Conservation (phyloP, 2,888 invertebrate species). For the Ditula angustiorana region DNA sequence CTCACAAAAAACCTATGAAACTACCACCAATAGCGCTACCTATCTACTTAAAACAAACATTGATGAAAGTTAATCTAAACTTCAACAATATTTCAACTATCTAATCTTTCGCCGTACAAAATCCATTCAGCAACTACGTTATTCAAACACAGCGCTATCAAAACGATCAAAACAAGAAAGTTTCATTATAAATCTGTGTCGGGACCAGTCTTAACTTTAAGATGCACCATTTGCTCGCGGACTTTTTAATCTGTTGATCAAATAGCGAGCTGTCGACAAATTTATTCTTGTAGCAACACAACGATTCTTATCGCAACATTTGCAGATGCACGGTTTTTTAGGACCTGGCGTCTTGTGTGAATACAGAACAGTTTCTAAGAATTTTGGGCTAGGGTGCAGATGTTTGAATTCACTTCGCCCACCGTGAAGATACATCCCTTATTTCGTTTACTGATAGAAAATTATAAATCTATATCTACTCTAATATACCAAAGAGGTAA, state of each 20-base stretch:
- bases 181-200: conserved; percentile 39
- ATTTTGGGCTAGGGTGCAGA: conserved; percentile 14
- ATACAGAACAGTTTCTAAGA: conserved; percentile 37
- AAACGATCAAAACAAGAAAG: conserved; percentile 35
- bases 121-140: conserved; percentile 9
- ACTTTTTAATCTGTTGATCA: conserved; percentile 80
- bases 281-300: conserved; percentile 72
- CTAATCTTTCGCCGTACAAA: conserved; percentile 6
- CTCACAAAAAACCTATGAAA: background rate
- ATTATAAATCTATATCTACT: no score
- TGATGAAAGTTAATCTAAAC: conserved; percentile 9
- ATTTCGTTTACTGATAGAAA: no score
- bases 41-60: background rate
- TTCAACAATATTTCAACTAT: conserved; percentile 4
- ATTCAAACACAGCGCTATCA: conserved; percentile 30
- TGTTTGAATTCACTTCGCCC: conserved; percentile 19
- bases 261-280: conserved; percentile 76
- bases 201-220: conserved; percentile 59
- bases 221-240: conserved; percentile 68
- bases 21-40: background rate
- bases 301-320: conserved; percentile 68
- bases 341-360: conserved; percentile 40
- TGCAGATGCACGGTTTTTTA: conserved; percentile 55
- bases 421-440: conserved; percentile 19
- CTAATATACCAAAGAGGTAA: no score